A percentile compares a stretch with the other conserved stretches of the same genome.
These are phyloP conservation scores for Autographa pulchrina DNA, from an alignment of 2,888 invertebrate genomes.

Conservation along the genomic window DNA sequence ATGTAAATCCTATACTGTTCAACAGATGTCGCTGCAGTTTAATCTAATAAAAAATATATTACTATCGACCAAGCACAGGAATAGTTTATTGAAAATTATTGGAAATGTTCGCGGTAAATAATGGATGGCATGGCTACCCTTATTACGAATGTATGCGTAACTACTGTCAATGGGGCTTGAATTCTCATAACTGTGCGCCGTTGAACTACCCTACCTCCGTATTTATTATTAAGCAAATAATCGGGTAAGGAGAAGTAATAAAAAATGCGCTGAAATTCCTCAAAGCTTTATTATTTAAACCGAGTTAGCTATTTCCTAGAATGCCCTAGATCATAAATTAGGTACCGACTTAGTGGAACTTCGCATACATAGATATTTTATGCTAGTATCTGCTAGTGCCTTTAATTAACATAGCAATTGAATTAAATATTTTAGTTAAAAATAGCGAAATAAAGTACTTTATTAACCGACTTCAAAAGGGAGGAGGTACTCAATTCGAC, in stretches of 20 bases:
- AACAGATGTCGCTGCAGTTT: conserved; percentile 20
- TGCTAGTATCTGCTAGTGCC: too few species aligned
- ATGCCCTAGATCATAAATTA: too few species aligned
- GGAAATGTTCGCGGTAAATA: conserved; percentile 8
- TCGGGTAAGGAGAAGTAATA: neutral
- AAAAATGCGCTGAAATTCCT: neutral
- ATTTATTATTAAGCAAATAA: neutral
- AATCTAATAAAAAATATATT: conserved; percentile 29
- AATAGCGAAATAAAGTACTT: too few species aligned
- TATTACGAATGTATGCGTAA: conserved; percentile 8
- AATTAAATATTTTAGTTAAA: too few species aligned
- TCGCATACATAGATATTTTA: too few species aligned
- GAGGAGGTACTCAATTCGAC: too few species aligned
- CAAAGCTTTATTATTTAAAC: neutral
- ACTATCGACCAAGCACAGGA: conserved; percentile 23
- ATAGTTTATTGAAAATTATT: conserved; percentile 14
- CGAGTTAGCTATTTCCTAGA: neutral
- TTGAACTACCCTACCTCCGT: conserved; percentile 3
- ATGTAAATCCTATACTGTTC: neutral
- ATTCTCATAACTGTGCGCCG: neutral
- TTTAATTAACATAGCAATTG: too few species aligned
- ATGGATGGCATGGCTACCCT: conserved; percentile 5
- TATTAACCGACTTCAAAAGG: too few species aligned
- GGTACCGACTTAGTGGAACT: too few species aligned
- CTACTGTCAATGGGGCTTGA: neutral